Conservation (phyloP, 2,888 invertebrate genomes). For the Serrognathus titanus region DNA sequence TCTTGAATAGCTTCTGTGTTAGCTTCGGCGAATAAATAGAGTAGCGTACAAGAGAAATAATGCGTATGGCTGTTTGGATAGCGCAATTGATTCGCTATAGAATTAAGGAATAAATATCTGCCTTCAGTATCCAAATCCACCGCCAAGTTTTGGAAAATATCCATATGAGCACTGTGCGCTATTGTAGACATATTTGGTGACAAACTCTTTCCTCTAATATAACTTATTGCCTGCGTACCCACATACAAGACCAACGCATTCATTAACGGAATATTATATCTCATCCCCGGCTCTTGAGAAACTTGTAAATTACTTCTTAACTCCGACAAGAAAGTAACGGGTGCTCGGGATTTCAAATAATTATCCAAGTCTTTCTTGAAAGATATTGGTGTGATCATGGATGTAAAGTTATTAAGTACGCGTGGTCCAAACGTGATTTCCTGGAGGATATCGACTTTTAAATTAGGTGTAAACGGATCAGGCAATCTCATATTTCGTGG, state of each 20-base stretch:
- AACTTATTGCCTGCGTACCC: slow-evolving; percentile 92
- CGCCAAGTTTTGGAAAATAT: slow-evolving; percentile 98
- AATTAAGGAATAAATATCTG: slow-evolving; percentile 95
- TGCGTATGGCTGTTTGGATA: slow-evolving; percentile 99
- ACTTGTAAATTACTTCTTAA: slow-evolving; percentile 87
- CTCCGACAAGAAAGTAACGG: slow-evolving; percentile 94
- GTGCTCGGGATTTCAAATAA: slow-evolving; percentile 89
- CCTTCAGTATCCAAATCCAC: slow-evolving; percentile 98
- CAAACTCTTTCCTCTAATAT: slow-evolving; percentile 86
- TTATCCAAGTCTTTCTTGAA: slow-evolving; percentile 97
- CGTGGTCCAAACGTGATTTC: slow-evolving; percentile 88
- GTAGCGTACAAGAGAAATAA: slow-evolving; percentile 96
- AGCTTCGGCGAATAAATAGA: slow-evolving; percentile 96
- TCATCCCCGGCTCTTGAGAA: slow-evolving; percentile 80
- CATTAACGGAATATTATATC: slow-evolving; percentile 94
- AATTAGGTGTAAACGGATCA: slow-evolving; percentile 96
- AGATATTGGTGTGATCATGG: slow-evolving; percentile 79
- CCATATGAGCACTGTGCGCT: slow-evolving; percentile 98
- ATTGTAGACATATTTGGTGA: slow-evolving; percentile 97
- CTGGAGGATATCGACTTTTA: slow-evolving; percentile 81
- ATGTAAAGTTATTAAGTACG: slow-evolving; percentile 82
- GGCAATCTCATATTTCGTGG: slow-evolving; percentile 97
- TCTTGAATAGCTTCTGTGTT: slow-evolving; percentile 98
- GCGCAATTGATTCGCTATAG: slow-evolving; percentile 96
- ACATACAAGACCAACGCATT: slow-evolving; percentile 97